Evolutionary conservation across 2,113 vertebrate species (phyloP).

Genomic region (Sturnus vulgaris): DNA sequence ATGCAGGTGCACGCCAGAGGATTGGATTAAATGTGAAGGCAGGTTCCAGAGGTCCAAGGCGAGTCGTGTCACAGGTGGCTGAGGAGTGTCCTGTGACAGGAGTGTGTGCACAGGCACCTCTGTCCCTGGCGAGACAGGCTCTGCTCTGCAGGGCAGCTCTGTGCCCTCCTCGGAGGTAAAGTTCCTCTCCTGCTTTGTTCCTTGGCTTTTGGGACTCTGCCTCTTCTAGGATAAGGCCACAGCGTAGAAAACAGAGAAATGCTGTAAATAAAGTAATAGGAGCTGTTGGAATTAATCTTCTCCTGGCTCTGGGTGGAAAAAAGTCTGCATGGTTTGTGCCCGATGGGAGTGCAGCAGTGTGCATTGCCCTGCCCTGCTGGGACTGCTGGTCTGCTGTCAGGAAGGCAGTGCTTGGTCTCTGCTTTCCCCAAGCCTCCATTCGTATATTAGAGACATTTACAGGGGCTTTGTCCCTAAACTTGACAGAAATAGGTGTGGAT

Average conservation of each 20-base stretch:
- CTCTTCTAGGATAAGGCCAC: not conserved
- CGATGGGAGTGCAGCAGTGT: fast-evolving
- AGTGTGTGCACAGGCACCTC: not conserved
- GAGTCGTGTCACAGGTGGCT: fast-evolving
- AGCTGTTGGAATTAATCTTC: not conserved
- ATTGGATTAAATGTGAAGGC: fast-evolving
- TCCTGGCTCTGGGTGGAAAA: not conserved
- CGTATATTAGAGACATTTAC: not conserved
- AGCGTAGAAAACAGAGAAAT: not conserved
- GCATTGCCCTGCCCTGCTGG: not conserved
- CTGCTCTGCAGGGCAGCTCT: not conserved
- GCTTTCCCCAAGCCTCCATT: not conserved
- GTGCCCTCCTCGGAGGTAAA: not conserved
- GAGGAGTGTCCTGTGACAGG: not conserved
- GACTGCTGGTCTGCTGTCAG: not conserved
- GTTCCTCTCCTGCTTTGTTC: not conserved
- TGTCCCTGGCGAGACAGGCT: fast-evolving
- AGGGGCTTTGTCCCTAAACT: not conserved
- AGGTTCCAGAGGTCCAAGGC: fast-evolving
- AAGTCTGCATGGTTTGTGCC: not conserved
- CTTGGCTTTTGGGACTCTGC: not conserved
- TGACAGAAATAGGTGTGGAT: not conserved
- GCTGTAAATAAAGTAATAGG: not conserved
- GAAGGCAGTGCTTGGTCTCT: not conserved
- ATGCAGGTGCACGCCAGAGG: not conserved